Evolutionary conservation across 2,888 invertebrate species (phyloP).

Genomic region (Panzeria rudis): DNA sequence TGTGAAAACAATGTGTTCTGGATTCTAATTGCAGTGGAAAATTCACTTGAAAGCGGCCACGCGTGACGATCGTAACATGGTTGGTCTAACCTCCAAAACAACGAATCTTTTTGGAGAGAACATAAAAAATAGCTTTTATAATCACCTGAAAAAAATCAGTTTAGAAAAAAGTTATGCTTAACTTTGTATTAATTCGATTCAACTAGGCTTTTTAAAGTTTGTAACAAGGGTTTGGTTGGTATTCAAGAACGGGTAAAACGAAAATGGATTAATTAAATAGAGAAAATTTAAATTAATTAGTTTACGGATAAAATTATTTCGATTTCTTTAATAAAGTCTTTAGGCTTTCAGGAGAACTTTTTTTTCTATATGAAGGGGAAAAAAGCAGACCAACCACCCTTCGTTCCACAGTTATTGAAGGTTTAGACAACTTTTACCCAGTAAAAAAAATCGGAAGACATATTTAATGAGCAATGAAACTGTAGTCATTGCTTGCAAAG

Average conservation of each 20-base stretch:
- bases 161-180: neutral
- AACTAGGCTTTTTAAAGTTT: neutral
- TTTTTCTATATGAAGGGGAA: no score
- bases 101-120: neutral
- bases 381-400: no score
- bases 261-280: neutral
- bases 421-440: no score
- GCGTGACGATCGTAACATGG: conserved; percentile 54
- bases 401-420: no score
- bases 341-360: no score
- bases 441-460: no score
- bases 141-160: neutral
- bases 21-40: conserved; percentile 61
- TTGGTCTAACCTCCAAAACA: conserved; percentile 15
- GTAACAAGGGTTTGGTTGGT: neutral
- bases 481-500: no score
- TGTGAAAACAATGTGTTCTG: conserved; percentile 38
- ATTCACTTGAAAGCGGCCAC: conserved; percentile 46
- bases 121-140: neutral
- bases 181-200: neutral
- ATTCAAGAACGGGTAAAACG: neutral
- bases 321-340: no score
- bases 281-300: no score
- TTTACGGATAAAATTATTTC: no score
- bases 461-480: no score